Conservation (phyloP, 2,113 vertebrate species). For the Gymnobelideus leadbeateri region DNA sequence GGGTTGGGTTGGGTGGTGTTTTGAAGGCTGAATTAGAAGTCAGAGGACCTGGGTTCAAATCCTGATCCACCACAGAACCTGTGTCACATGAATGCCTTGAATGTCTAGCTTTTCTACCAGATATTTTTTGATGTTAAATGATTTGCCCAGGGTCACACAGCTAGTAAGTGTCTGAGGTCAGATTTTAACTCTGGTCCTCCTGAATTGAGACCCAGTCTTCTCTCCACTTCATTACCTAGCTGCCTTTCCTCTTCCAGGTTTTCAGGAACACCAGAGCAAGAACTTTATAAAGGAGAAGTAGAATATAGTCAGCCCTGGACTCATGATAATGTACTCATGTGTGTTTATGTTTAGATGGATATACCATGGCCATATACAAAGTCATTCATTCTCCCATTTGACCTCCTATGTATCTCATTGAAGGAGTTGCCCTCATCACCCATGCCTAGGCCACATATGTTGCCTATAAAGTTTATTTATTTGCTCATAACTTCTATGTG, state of each 20-base stretch:
- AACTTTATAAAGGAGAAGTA: not conserved
- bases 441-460: not conserved
- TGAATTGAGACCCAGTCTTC: not conserved
- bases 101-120: too few species aligned
- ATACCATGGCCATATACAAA: not conserved
- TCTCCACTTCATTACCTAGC: fast-evolving
- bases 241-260: not conserved
- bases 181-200: not conserved
- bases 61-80: not conserved
- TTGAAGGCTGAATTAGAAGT: not conserved
- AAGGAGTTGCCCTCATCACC: not conserved
- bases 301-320: not conserved
- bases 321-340: too few species aligned
- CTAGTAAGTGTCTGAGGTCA: not conserved
- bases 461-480: not conserved
- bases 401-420: not conserved
- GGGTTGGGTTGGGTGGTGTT: not conserved
- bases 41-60: not conserved
- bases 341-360: too few species aligned
- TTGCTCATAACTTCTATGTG: not conserved
- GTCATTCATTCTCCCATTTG: slow-evolving; percentile 1
- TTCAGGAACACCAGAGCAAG: slow-evolving; percentile 12
- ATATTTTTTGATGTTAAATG: not conserved
- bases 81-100: too few species aligned
- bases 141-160: not conserved